Conservation (phyloP, 2,888 invertebrate species). For the Monoplex corrugatus region DNA sequence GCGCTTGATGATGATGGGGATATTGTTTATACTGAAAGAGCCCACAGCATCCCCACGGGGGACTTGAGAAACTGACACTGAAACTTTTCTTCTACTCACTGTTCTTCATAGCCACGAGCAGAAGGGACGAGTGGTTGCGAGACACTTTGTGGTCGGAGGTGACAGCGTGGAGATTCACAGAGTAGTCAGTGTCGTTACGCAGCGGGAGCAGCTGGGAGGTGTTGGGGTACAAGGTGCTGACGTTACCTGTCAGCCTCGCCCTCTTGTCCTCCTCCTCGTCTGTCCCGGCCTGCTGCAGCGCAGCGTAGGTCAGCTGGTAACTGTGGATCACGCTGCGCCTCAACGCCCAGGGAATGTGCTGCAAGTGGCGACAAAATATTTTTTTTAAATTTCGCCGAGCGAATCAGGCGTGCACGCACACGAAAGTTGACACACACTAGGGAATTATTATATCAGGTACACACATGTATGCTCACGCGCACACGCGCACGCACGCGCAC, state of each 20-base stretch:
- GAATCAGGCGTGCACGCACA: no score
- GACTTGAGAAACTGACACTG: no score
- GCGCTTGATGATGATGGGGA: no score
- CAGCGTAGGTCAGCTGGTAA: neutral
- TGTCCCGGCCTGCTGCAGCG: neutral
- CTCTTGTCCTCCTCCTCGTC: neutral
- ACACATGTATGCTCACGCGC: neutral
- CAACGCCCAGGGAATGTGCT: constrained; percentile 23
- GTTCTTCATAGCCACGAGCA: neutral
- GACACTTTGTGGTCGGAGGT: constrained; percentile 33
- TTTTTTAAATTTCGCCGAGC: no score
- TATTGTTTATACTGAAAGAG: no score
- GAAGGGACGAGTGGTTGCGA: constrained; percentile 5
- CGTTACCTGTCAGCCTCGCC: neutral
- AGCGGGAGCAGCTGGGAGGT: constrained; percentile 35
- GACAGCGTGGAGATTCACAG: constrained; percentile 28
- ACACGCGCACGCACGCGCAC: neutral
- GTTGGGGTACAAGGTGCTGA: constrained; percentile 21
- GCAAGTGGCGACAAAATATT: neutral
- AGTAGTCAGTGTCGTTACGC: constrained; percentile 7
- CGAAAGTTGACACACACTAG: no score
- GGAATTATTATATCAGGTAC: no score
- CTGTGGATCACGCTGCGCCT: constrained; percentile 38
- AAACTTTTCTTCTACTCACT: constrained; percentile 20
- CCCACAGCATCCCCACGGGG: no score